Evolutionary conservation across 2,888 invertebrate genomes (phyloP).

Genomic region (Eupithecia vulgata): DNA sequence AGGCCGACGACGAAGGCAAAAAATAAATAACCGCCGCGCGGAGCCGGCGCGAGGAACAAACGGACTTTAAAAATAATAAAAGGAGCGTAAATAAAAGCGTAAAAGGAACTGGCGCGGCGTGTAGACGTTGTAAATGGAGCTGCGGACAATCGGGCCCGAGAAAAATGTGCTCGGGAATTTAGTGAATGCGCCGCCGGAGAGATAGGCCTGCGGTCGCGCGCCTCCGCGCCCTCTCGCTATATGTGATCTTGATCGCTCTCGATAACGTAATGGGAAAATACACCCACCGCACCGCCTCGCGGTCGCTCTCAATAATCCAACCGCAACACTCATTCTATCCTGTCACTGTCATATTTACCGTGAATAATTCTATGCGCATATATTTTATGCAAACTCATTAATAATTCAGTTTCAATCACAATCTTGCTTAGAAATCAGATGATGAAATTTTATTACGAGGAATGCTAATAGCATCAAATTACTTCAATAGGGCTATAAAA

Average conservation of each 20-base stretch:
- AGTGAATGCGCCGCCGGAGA: conserved; percentile 77
- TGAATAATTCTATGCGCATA: conserved; percentile 33
- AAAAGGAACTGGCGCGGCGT: conserved; percentile 83
- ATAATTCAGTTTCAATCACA: conserved; percentile 27
- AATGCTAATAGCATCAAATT: conserved; percentile 37
- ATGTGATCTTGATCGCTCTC: conserved; percentile 72
- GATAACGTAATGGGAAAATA: conserved; percentile 74
- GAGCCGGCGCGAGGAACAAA: conserved; percentile 83
- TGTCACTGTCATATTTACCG: conserved; percentile 36
- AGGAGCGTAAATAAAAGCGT: conserved; percentile 84
- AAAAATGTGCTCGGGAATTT: conserved; percentile 81
- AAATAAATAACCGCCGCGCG: conserved; percentile 81
- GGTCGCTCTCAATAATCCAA: conserved; percentile 57
- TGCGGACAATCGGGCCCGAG: conserved; percentile 81
- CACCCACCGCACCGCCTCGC: conserved; percentile 52
- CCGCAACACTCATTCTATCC: conserved; percentile 48
- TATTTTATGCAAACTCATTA: conserved; percentile 28
- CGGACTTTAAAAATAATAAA: conserved; percentile 84
- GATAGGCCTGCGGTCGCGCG: conserved; percentile 66
- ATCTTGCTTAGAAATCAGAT: conserved; percentile 29
- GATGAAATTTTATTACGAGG: conserved; percentile 31
- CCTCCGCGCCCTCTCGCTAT: conserved; percentile 60
- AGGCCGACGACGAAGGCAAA: conserved; percentile 75
- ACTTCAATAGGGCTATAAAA: conserved; percentile 42
- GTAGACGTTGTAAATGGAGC: conserved; percentile 84